Conservation (phyloP, 2,888 invertebrate genomes). For the Anoplius nigerrimus region DNA sequence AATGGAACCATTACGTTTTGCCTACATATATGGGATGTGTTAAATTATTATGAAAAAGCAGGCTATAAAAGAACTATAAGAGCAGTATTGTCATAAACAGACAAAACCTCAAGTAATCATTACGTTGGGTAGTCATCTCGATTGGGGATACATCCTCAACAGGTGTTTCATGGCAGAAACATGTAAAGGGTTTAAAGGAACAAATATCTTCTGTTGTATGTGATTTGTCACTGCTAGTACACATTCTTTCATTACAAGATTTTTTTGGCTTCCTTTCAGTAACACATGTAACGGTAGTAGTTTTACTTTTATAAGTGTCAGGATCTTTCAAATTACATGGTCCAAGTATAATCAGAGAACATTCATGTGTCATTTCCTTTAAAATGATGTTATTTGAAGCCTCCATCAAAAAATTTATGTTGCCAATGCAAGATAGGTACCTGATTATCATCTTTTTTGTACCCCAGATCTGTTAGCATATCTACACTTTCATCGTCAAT, state of each 20-base stretch:
- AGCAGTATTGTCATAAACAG: too few species aligned
- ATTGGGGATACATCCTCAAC: background rate
- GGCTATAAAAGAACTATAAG: too few species aligned
- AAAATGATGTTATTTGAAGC: background rate
- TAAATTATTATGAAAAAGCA: too few species aligned
- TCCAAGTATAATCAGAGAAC: slow-evolving; percentile 26
- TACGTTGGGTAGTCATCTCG: slow-evolving; percentile 31
- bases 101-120: slow-evolving; percentile 51
- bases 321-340: background rate
- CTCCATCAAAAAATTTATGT: too few species aligned
- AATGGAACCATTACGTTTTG: slow-evolving; percentile 57
- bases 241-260: background rate
- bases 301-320: background rate
- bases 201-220: background rate
- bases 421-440: background rate
- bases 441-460: slow-evolving; percentile 30
- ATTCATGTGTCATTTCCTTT: slow-evolving; percentile 38
- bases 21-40: slow-evolving; percentile 36
- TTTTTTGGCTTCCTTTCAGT: background rate
- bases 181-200: slow-evolving; percentile 13
- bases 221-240: background rate
- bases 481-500: slow-evolving; percentile 44
- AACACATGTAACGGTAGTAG: background rate
- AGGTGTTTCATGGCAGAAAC: slow-evolving; percentile 23
- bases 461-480: slow-evolving; percentile 51